These are phyloP conservation scores for Tipula lateralis DNA, from an alignment of 2,888 invertebrate species.

Conservation along the genomic window DNA sequence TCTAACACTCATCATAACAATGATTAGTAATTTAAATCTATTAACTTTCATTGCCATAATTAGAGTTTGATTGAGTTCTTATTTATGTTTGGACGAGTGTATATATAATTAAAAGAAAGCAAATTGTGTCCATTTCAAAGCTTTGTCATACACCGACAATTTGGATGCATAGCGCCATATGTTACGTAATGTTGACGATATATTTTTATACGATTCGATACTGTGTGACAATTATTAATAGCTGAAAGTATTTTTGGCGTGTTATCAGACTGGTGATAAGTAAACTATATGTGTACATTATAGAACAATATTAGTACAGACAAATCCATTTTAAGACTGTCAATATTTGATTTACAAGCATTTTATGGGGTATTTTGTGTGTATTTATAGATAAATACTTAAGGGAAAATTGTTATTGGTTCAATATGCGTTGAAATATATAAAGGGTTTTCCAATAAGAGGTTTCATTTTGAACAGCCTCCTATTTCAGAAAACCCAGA, in stretches of 20 bases:
- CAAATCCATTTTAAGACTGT: background rate
- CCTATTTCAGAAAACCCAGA: too few species aligned
- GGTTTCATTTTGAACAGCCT: too few species aligned
- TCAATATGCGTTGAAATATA: background rate
- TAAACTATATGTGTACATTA: background rate
- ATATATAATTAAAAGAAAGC: background rate
- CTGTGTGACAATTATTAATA: background rate
- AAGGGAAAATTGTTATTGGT: background rate
- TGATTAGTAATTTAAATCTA: background rate
- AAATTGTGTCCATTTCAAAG: background rate
- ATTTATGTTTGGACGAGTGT: background rate
- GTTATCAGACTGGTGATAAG: background rate
- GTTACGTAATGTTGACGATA: background rate
- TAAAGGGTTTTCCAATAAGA: too few species aligned
- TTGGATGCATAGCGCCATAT: background rate
- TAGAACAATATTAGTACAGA: background rate
- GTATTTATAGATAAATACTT: background rate
- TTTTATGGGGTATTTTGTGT: background rate
- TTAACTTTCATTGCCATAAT: background rate
- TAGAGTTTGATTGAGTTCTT: background rate
- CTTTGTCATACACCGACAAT: background rate
- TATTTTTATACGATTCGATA: background rate
- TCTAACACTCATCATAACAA: background rate
- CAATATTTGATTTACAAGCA: background rate
- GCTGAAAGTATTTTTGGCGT: background rate